Conservation (phyloP, 2,888 invertebrate genomes). For the Tenthredo notha region DNA sequence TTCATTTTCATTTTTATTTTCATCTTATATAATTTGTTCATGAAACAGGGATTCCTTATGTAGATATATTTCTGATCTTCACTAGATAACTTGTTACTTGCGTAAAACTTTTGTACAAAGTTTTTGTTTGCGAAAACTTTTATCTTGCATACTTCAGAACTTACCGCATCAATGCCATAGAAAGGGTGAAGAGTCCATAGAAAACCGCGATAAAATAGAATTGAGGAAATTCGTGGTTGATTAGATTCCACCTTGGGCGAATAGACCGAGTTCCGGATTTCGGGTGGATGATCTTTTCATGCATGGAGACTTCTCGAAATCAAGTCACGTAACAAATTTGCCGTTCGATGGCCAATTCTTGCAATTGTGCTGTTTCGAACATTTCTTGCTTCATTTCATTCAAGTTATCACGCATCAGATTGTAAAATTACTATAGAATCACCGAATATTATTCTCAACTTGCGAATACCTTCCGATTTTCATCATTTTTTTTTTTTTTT, state of each 20-base stretch:
- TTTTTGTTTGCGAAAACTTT: neutral
- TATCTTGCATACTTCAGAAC: neutral
- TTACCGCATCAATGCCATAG: neutral
- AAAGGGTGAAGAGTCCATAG: neutral
- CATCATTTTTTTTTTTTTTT: neutral
- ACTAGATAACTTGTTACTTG: neutral
- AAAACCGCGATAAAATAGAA: neutral
- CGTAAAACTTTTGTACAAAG: neutral
- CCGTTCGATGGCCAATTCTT: neutral
- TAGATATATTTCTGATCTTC: neutral
- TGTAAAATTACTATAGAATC: neutral
- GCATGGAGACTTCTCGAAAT: constrained; percentile 8
- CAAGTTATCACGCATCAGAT: no score
- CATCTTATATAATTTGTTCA: neutral
- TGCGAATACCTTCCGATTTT: neutral
- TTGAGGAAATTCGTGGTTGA: neutral
- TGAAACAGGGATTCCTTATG: neutral
- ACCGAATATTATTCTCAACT: neutral
- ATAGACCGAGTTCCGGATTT: neutral
- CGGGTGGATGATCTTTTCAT: neutral
- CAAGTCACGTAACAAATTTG: constrained; percentile 13
- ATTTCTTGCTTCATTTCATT: neutral
- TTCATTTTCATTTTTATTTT: neutral
- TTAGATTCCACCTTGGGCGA: constrained; percentile 10
- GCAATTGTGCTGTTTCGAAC: neutral